Conservation (phyloP, 2,888 invertebrate species). For the Amblyteles armatorius region DNA sequence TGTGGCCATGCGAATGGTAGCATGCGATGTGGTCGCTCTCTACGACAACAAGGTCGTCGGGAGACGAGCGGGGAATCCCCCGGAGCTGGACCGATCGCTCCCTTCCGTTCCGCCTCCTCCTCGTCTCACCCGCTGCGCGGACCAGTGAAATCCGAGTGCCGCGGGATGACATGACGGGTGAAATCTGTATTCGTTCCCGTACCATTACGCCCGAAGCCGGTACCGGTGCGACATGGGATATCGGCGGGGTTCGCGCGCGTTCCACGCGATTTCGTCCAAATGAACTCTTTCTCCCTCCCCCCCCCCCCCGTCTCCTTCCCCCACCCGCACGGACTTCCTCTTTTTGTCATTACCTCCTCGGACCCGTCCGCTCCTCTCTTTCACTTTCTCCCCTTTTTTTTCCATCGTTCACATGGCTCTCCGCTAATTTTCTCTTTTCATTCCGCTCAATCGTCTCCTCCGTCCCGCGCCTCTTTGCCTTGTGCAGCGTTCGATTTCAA, state of each 20-base stretch:
- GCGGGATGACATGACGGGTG: constrained; percentile 78
- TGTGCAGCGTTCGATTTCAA: constrained; percentile 81
- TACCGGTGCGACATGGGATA: constrained; percentile 47
- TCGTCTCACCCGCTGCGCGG: constrained; percentile 54
- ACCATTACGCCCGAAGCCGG: constrained; percentile 44
- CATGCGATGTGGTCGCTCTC: constrained; percentile 37
- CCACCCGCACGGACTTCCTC: constrained; percentile 22
- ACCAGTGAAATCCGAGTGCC: constrained; percentile 70
- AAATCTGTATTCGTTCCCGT: constrained; percentile 77
- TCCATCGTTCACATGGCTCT: constrained; percentile 32
- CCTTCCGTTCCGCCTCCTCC: constrained; percentile 55
- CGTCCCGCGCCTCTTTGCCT: constrained; percentile 58
- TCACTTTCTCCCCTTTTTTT: constrained; percentile 43
- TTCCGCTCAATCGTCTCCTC: constrained; percentile 62
- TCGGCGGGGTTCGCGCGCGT: constrained; percentile 45
- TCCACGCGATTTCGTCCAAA: constrained; percentile 74
- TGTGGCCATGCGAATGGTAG: constrained; percentile 9
- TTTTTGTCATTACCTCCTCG: constrained; percentile 32
- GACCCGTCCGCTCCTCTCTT: constrained; percentile 20
- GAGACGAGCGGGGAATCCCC: constrained; percentile 66
- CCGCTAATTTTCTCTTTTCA: constrained; percentile 34
- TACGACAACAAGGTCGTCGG: constrained; percentile 71
- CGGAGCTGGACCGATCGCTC: constrained; percentile 63
- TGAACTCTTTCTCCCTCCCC: constrained; percentile 72
- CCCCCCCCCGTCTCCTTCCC: not conserved